Evolutionary conservation across 1,140 invertebrate genomes (phyloP), one percentile per base, ranked within the genome.

Genomic region (Drosophila biarmipes): DNA sequence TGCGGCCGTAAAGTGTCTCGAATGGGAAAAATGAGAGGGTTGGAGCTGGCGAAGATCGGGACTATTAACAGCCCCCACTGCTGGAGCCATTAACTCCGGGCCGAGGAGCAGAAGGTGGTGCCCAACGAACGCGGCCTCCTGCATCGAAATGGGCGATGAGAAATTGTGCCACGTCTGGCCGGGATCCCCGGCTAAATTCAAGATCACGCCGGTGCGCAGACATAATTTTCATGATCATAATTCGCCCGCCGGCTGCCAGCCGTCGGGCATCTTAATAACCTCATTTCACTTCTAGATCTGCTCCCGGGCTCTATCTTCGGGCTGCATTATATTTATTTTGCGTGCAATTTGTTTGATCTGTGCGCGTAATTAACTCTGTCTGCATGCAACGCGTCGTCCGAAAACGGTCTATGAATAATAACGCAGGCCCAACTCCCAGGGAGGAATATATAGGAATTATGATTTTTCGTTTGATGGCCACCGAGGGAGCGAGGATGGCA

Each of bases 261-360:
- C 40, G 45, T 58, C 55, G 53, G 42, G 57, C 63, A 61, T 45
- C 75, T 84, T 80, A 72, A 85, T 85, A 76, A 79, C 75, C 74
- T 66, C 64, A 79, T 68, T 84, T 61, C 37, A 17, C 4, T 19
- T 10, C 35, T 63, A 52, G 63, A 19, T n/a, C 46, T 34, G 8
- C 48, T 45, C 31, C 31, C 14, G 21, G 42, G 1, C 12, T 35
- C 42, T 56, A 35, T 10, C 49, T 31, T 46, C 58, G 35, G 29
- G 12, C 37, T 31, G 52, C 62, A 67, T 51, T 74, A 82, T 77
- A 90, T 90, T 84, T 90, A 90, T 90, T 84, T 87, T 82, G 87
- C 87, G 73, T 90, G 87, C 87, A 82, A 78, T 90, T 73, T 90
- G 87, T 90, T 90, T 90, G 87, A 90, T 90, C 87, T 90, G 66